Percentiles rank a stretch among this genome's conserved stretches.
Evolutionary conservation across 2,888 invertebrate genomes (phyloP).

Genomic region (Epistrophella euchroma): DNA sequence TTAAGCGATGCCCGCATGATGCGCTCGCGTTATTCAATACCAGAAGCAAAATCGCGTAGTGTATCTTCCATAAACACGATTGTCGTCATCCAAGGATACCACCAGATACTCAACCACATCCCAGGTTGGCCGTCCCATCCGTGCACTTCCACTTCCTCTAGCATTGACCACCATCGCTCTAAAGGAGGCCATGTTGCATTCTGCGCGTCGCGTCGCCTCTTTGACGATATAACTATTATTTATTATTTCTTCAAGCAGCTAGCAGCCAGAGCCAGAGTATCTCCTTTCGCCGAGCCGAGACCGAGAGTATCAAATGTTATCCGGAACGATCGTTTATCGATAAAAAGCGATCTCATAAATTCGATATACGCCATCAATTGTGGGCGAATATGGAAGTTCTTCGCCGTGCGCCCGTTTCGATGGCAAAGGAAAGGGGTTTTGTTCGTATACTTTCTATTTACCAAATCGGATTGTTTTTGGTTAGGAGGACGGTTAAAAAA

Average conservation of each 20-base stretch:
- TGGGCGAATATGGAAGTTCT: slow-evolving; percentile 70
- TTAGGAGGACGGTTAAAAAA: slow-evolving; percentile 13
- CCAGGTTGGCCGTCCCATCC: slow-evolving; percentile 8
- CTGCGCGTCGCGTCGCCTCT: slow-evolving; percentile 6
- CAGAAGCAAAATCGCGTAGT: slow-evolving; percentile 61
- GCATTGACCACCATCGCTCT: slow-evolving; percentile 12
- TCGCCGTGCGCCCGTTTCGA: slow-evolving; percentile 16
- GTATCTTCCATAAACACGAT: slow-evolving; percentile 62
- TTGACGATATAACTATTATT: slow-evolving; percentile 62
- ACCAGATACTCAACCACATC: slow-evolving; percentile 24
- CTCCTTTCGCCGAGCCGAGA: slow-evolving; percentile 63
- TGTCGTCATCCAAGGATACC: slow-evolving; percentile 56
- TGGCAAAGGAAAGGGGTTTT: slow-evolving; percentile 1
- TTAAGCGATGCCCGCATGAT: slow-evolving; percentile 65
- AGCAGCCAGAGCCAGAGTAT: slow-evolving; percentile 45
- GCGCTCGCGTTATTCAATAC: slow-evolving; percentile 64
- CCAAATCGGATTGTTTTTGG: slow-evolving; percentile 72
- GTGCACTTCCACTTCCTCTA: not conserved
- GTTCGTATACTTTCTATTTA: slow-evolving; percentile 60
- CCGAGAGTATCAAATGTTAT: slow-evolving; percentile 62
- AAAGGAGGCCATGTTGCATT: slow-evolving; percentile 56
- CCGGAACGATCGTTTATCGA: slow-evolving; percentile 75
- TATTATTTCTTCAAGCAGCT: slow-evolving; percentile 60
- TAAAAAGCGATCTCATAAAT: slow-evolving; percentile 75
- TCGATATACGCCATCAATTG: slow-evolving; percentile 74